phyloP scores from a whole-genome alignment of 1,140 invertebrate genomes.

The Tetramorium simillimum region DNA sequence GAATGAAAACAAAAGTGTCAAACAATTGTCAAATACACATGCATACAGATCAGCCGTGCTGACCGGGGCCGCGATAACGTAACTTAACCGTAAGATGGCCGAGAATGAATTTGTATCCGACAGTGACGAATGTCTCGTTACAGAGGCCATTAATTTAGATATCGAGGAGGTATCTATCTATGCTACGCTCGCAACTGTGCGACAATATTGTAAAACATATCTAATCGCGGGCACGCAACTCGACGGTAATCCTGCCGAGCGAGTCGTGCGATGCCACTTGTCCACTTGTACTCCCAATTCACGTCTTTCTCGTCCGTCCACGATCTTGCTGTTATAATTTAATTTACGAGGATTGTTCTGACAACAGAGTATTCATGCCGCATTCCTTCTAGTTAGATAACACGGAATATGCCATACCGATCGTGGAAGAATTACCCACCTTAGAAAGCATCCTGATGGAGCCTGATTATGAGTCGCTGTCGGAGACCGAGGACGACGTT shows the following conservation, averaged over 20 bases:
- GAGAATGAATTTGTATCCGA: slow-evolving; percentile 88
- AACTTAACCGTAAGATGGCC: slow-evolving; percentile 80
- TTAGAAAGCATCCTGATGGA: slow-evolving; percentile 95
- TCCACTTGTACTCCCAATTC: not conserved
- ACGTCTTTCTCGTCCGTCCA: not conserved
- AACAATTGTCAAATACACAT: slow-evolving; percentile 48
- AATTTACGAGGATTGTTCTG: not conserved
- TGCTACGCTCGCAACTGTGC: not conserved
- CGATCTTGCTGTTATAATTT: not conserved
- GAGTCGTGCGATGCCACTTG: not conserved
- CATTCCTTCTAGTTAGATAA: slow-evolving; percentile 89
- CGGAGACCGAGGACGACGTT: slow-evolving; percentile 87
- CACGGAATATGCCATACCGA: slow-evolving; percentile 93
- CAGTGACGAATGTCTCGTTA: slow-evolving; percentile 88
- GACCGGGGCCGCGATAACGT: slow-evolving; percentile 57
- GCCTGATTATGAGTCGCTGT: slow-evolving; percentile 87
- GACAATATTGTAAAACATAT: slow-evolving; percentile 38
- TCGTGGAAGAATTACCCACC: slow-evolving; percentile 91
- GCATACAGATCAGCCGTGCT: slow-evolving; percentile 58
- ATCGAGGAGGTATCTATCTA: slow-evolving; percentile 87
- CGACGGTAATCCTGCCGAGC: not conserved
- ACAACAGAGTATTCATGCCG: slow-evolving; percentile 41
- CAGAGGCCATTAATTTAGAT: slow-evolving; percentile 87
- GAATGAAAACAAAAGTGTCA: slow-evolving; percentile 54
- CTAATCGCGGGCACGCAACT: not conserved